phyloP scores from a whole-genome alignment of 2,888 invertebrate species.

The Homarus gammarus region DNA sequence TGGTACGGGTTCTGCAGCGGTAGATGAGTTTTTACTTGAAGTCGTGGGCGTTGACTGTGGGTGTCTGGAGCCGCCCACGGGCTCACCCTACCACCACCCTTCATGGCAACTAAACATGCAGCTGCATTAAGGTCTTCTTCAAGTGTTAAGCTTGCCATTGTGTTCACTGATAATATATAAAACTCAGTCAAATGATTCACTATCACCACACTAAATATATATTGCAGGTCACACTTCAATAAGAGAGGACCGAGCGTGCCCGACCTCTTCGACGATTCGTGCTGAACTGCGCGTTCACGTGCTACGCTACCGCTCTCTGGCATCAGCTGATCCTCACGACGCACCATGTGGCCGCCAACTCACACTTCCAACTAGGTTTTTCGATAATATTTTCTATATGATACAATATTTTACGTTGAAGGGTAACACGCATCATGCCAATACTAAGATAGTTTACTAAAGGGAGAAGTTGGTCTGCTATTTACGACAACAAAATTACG shows the following conservation, averaged over 20 bases:
- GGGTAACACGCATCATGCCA: neutral
- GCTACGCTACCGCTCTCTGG: conserved; percentile 41
- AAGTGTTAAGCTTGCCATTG: conserved; percentile 54
- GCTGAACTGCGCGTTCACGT: conserved; percentile 63
- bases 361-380: conserved; percentile 1
- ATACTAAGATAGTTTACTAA: neutral
- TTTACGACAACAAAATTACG: neutral
- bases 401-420: neutral
- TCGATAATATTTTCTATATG: neutral
- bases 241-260: neutral
- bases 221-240: conserved; percentile 36
- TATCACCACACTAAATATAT: conserved; percentile 15
- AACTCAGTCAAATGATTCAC: conserved; percentile 15
- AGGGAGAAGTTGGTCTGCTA: neutral
- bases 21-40: conserved; percentile 60
- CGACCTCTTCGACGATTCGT: conserved; percentile 14
- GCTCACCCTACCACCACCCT: conserved; percentile 49
- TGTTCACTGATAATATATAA: conserved; percentile 24
- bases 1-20: conserved; percentile 53
- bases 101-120: conserved; percentile 69
- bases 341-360: conserved; percentile 54
- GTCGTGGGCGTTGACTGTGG: conserved; percentile 63
- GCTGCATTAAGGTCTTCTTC: conserved; percentile 69
- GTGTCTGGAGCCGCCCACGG: conserved; percentile 64
- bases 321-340: conserved; percentile 64